Evolutionary conservation across 2,797 vertebrate species (phyloP), one percentile per base, ranked within the genome.

Genomic region (Gymnoscopelus microlampas): DNA sequence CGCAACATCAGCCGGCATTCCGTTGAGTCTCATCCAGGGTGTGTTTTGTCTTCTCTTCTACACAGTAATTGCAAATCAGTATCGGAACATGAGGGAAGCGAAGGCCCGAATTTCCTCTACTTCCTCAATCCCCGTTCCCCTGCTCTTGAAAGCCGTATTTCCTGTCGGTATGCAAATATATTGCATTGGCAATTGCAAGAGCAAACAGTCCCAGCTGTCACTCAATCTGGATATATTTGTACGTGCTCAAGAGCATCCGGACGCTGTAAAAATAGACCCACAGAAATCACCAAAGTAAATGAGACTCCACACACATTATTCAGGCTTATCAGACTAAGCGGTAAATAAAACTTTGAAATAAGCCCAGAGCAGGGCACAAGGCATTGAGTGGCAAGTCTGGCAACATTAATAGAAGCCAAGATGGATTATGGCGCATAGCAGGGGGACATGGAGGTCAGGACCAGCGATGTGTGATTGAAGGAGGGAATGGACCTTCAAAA

Each of bases 221-320:
- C 32, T 87, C 79, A 80, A 4, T 82, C 71, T 71, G 64, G 74
- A 77, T 77, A 29, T 12, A 10, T 13, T 4, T 13, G 50, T 44
- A 44, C n/a, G 49, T 47, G 55, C 12, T 11, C 59, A 48, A 49
- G 26, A 74, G 77, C 35, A 76, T 69, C 58, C 48, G 12, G 51
- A 19, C 12, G 35, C 15, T 51, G 26, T 26, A 56, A 13, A 67
- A 59, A 70, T 48, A 23, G 48, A 53, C 53, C 39, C 32, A 53
- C 55, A 26, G 63, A 78, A 68, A 81, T 69, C 71, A 70, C 68
- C 48, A 5, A 59, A 73, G 47, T 26, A 39, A 29, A 60, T 23
- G 32, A 59, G 3, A 58, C 5, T 8, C 39, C 15, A 19, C 19
- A 35, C 47, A 26, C 13, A 81, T 89, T 73, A 72, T 61, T 79